These are phyloP conservation scores for Micrastur ruficollis DNA, from an alignment of 2,797 vertebrate species.

Conservation along the genomic window DNA sequence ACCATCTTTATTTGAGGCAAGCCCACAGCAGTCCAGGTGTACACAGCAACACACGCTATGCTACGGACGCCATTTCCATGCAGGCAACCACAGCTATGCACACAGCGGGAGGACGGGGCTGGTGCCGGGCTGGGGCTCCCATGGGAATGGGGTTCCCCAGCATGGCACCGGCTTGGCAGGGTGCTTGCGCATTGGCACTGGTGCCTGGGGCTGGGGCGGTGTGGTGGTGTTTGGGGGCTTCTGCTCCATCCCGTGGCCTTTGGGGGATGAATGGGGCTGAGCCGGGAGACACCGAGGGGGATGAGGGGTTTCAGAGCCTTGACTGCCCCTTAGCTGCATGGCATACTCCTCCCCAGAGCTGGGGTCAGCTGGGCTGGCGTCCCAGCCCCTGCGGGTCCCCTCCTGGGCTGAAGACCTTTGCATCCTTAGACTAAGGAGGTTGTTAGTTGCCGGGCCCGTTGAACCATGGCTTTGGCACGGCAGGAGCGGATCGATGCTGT, in stretches of 20 bases:
- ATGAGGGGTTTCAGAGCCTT: accelerated
- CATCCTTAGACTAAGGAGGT: background rate
- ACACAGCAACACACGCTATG: constrained; percentile 1
- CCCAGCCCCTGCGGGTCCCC: background rate
- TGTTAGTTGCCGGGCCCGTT: accelerated
- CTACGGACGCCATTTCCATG: constrained; percentile 32
- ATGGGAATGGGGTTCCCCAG: background rate
- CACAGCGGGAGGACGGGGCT: background rate
- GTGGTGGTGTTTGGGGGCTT: too few species aligned
- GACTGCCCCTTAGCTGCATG: background rate
- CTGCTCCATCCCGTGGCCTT: background rate
- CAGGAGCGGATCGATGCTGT: accelerated
- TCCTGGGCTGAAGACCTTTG: background rate
- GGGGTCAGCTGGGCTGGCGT: background rate
- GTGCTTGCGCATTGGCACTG: accelerated
- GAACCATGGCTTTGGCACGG: background rate
- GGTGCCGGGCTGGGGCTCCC: background rate
- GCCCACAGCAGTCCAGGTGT: constrained; percentile 28
- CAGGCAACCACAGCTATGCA: constrained; percentile 19
- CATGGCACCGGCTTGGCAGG: accelerated
- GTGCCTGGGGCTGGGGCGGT: background rate
- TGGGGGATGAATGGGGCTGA: background rate
- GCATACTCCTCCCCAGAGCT: accelerated
- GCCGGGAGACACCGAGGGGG: background rate
- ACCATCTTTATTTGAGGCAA: constrained; percentile 67